Evolutionary conservation across 2,113 vertebrate genomes (phyloP).

Genomic region (Accipiter cooperii): DNA sequence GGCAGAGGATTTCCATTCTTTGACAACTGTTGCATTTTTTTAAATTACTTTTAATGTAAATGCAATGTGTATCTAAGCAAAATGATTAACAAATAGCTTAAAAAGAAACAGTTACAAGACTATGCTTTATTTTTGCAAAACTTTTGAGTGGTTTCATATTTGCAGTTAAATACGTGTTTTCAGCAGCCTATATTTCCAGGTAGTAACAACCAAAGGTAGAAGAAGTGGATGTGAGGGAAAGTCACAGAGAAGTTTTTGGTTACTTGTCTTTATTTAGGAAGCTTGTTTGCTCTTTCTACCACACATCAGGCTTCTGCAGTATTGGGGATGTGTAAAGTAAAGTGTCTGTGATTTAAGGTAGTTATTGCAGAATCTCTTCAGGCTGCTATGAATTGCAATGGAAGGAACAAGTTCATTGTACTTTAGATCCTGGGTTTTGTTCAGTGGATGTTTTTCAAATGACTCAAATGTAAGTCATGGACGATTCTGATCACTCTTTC

Average conservation of each 20-base stretch:
- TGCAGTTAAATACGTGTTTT: background rate
- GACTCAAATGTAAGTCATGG: background rate
- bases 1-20: background rate
- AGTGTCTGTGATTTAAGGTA: background rate
- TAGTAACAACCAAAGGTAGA: background rate
- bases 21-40: background rate
- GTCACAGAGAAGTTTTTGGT: background rate
- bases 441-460: background rate
- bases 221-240: background rate
- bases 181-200: background rate
- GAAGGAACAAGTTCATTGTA: background rate
- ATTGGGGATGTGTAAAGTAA: background rate
- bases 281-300: background rate
- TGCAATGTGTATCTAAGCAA: background rate
- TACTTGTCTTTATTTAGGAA: background rate
- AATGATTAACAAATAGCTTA: background rate
- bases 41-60: background rate
- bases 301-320: background rate
- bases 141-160: constrained; percentile 3
- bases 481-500: background rate
- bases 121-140: background rate
- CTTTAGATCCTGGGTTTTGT: background rate
- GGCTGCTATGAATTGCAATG: background rate
- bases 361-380: background rate
- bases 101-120: background rate